phyloP scores from a whole-genome alignment of 2,797 vertebrate species.

The Moxostoma hubbsi region DNA sequence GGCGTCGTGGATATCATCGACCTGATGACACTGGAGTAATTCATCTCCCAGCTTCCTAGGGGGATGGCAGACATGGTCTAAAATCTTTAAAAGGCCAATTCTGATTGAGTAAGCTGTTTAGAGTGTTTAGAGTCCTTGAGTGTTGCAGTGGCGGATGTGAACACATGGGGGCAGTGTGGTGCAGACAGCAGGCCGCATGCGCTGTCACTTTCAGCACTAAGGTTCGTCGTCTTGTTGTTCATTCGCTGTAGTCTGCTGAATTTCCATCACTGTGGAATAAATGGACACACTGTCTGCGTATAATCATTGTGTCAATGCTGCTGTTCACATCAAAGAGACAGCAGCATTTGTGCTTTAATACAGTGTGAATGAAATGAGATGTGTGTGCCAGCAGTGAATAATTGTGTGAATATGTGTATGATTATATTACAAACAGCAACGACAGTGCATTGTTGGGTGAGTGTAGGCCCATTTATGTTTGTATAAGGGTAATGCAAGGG shows the following conservation, averaged over 20 bases:
- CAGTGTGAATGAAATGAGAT: not conserved
- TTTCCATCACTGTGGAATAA: not conserved
- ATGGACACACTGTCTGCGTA: slow-evolving; percentile 6
- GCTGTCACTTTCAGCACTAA: not conserved
- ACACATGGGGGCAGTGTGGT: slow-evolving; percentile 55
- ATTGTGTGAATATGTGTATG: too few relatives aligned
- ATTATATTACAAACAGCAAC: too few relatives aligned
- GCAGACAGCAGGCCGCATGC: slow-evolving; percentile 7
- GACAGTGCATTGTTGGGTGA: too few relatives aligned
- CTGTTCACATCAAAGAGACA: not conserved
- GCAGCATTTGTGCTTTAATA: not conserved
- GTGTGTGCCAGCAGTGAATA: not conserved
- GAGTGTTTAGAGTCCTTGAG: not conserved
- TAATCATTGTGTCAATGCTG: not conserved
- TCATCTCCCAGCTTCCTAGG: too few relatives aligned
- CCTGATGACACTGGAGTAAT: too few relatives aligned
- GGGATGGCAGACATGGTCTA: too few relatives aligned
- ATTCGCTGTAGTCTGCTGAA: not conserved
- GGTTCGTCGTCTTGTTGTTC: not conserved
- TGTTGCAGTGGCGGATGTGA: not conserved
- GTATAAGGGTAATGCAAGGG: too few relatives aligned
- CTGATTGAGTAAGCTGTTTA: not conserved
- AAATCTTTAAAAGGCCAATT: too few relatives aligned
- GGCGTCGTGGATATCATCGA: too few relatives aligned
- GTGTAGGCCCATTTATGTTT: too few relatives aligned